Evolutionary conservation across 2,113 vertebrate species (phyloP), one percentile per base, ranked within the genome.

Genomic region (Haplochromis vanheusdeni): DNA sequence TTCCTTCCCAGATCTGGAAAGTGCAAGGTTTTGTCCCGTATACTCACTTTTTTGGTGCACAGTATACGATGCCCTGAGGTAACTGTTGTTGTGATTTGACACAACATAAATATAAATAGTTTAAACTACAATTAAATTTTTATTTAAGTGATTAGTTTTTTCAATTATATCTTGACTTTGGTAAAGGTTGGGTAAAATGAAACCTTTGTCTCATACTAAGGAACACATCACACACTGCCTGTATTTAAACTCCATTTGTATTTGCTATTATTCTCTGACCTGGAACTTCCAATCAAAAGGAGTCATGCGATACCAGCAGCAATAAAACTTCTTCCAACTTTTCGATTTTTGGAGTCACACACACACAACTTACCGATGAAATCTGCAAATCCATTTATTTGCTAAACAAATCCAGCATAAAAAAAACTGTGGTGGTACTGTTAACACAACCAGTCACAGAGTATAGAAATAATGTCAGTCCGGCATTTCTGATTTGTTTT

Each of bases 41-140:
- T 23, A 40, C 62, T 37, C 19, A 0, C 7, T 21, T 23, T 21
- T 60, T 33, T 0, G 28, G 4, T 21, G 19, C 35, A 40, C 37
- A 17, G 13, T 45, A 73, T 6, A 16, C 14, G 4, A 4, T 26
- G 21, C 68, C 21, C 23, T 42, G 37, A 45, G 21, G 21, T 10
- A 42, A 45, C 37, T 17, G 37, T 17, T 26, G 40, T 17, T 26
- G 40, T 45, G 21, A 45, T 45, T 26, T 45, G 21, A 10, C 14
- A 2, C 13, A 45, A 10, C 14, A 73, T 73, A 17, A 73, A 10
- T 26, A 16, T 0, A 6, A 47, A 45, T 45, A 16, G 37, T 47
- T 47, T 11, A 47, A 75, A 75, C 70, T 47, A 31, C 9, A 0
- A 75, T 49, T 47, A 75, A 5, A 35, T 28, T 26, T 47, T 0